Evolutionary conservation across 2,888 invertebrate genomes (phyloP).

Genomic region (Thereva unica): DNA sequence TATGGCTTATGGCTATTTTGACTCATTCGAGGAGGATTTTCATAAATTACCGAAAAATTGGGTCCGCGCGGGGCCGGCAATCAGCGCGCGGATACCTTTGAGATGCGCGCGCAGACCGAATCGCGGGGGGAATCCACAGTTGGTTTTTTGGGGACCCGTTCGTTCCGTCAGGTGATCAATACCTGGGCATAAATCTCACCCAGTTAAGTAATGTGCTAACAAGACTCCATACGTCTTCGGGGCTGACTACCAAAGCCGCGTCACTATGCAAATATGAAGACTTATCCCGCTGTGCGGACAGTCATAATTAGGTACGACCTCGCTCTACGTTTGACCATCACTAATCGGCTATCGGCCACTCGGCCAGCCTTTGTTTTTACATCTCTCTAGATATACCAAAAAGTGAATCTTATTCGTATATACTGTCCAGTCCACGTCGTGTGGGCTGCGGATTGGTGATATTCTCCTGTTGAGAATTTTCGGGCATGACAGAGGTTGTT

Average conservation of each 20-base stretch:
- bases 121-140: too few species aligned
- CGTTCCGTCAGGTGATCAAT: slow-evolving; percentile 12
- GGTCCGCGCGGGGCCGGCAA: neutral
- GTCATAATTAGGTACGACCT: slow-evolving; percentile 38
- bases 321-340: slow-evolving; percentile 28
- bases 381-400: slow-evolving; percentile 13
- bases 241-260: slow-evolving; percentile 33
- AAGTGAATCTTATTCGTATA: slow-evolving; percentile 30
- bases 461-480: slow-evolving; percentile 4
- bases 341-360: slow-evolving; percentile 6
- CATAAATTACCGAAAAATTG: slow-evolving; percentile 34
- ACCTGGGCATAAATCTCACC: slow-evolving; percentile 20
- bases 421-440: neutral
- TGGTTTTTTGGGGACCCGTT: neutral
- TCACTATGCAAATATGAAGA: slow-evolving; percentile 34
- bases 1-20: slow-evolving; percentile 25
- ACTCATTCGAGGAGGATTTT: slow-evolving; percentile 35
- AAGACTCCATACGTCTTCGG: slow-evolving; percentile 33
- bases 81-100: too few species aligned
- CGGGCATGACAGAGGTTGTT: slow-evolving; percentile 10
- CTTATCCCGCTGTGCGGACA: slow-evolving; percentile 40
- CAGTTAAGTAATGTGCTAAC: slow-evolving; percentile 32
- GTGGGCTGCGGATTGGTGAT: slow-evolving; percentile 2
- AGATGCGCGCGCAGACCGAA: too few species aligned
- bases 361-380: slow-evolving; percentile 17